These are phyloP conservation scores for Colletes gigas DNA, from an alignment of 1,140 invertebrate species.

Conservation along the genomic window DNA sequence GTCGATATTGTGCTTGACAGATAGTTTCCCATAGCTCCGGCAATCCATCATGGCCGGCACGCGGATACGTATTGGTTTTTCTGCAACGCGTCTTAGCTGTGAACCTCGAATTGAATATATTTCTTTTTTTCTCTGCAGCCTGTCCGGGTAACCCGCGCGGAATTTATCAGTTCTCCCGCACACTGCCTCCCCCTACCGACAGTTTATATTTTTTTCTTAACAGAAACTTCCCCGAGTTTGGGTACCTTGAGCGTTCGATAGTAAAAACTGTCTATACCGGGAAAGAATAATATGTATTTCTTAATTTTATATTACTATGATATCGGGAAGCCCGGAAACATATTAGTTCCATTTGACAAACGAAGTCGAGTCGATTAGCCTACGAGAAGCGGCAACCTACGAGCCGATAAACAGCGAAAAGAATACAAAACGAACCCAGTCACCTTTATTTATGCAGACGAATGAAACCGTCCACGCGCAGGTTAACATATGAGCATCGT, in stretches of 20 bases:
- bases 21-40: conserved; percentile 80
- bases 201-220: background rate
- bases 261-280: background rate
- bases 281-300: too few relatives aligned
- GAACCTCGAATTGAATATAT: conserved; percentile 76
- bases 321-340: too few relatives aligned
- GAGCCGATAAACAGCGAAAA: background rate
- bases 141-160: conserved; percentile 48
- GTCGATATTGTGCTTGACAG: conserved; percentile 82
- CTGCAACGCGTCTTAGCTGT: conserved; percentile 74
- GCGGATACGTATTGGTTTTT: conserved; percentile 79
- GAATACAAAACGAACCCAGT: background rate
- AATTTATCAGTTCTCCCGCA: conserved; percentile 45
- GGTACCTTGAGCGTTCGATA: background rate
- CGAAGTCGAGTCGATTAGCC: background rate
- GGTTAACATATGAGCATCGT: conserved; percentile 7
- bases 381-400: background rate
- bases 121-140: conserved; percentile 34
- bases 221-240: background rate
- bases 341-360: background rate
- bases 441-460: conserved; percentile 15
- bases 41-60: conserved; percentile 80
- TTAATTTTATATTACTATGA: too few relatives aligned
- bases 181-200: background rate
- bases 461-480: background rate